A percentile compares a stretch with the other conserved stretches of the same genome.
Conservation (phyloP, 2,888 invertebrate genomes). For the Andrena bicolor region DNA sequence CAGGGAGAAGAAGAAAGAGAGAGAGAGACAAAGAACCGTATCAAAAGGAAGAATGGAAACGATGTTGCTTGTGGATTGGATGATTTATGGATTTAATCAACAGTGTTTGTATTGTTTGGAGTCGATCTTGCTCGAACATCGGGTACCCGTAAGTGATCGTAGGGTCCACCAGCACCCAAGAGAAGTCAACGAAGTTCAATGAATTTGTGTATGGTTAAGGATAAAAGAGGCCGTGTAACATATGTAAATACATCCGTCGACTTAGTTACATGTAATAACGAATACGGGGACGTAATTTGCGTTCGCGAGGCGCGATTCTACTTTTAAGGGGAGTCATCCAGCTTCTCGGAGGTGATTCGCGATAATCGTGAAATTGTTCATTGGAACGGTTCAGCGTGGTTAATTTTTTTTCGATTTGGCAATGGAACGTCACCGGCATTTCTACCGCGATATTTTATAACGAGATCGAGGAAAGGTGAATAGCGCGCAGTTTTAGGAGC, state of each 20-base stretch:
- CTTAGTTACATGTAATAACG: slow-evolving; percentile 47
- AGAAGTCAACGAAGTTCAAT: not conserved
- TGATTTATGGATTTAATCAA: not conserved
- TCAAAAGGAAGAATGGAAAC: not conserved
- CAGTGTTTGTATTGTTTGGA: not conserved
- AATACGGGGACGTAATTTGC: slow-evolving; percentile 25
- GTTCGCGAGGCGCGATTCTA: slow-evolving; percentile 13
- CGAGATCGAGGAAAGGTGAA: not conserved
- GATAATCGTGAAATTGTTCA: not conserved
- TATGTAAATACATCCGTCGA: slow-evolving; percentile 67
- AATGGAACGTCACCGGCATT: not conserved
- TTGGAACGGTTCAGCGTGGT: not conserved
- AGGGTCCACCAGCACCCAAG: not conserved
- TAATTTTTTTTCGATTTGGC: not conserved
- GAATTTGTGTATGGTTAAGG: slow-evolving; percentile 39
- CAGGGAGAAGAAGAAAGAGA: not conserved
- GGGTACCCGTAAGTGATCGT: not conserved
- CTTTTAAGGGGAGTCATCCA: slow-evolving; percentile 24
- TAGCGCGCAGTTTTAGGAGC: not conserved
- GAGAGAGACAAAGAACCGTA: not conserved
- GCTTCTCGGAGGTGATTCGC: too few species aligned
- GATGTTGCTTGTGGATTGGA: not conserved
- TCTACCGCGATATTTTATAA: slow-evolving; percentile 1
- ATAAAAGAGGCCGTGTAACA: slow-evolving; percentile 60
- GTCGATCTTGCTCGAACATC: not conserved